Evolutionary conservation across 2,113 vertebrate genomes (phyloP), one percentile per base, ranked within the genome.

Genomic region (Periophthalmus modestus): DNA sequence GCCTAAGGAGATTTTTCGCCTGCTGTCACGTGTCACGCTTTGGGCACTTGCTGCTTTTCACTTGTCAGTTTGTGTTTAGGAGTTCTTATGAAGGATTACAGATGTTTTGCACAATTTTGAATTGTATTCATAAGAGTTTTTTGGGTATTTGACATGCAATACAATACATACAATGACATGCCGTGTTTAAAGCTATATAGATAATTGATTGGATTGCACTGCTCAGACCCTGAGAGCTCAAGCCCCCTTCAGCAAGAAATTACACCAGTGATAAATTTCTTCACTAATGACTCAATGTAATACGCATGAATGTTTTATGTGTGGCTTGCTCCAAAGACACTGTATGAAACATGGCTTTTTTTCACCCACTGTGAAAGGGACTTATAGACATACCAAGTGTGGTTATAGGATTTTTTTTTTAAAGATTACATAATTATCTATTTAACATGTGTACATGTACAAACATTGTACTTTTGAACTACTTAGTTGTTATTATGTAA

Each of bases 1-100:
- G 80, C 77, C 81, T 92, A 89, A 91, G 81, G 86, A 87, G 89
- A 89, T 91, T 91, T 92, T 75, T 75, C 80, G 71, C 83, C 80
- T 66, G 73, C 83, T 81, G 82, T 84, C 90, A 91, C 79, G 65
- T 91, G 91, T 70, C 81, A 14, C 76, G 74, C 88, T 81, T 36
- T 66, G 81, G 52, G 61, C 76, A 43, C 76, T 78, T 16, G 68
- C 72, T 84, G 70, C 72, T 72, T 80, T 73, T 74, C 58, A 47
- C 68, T 67, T 61, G 61, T 75, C n/a, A 0, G 43, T 66, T 79
- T 80, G 24, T 80, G 23, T 19, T 58, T 62, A 52, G 50, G 23
- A 47, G 66, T 71, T 50, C 7, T 43, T 1, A 19, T 62, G 59
- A 62, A 1, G 24, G 59, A 34, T 33, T 28, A 69, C 47, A 70